Base-by-base conservation (phyloP, 2,888 invertebrate genomes). In the Diarsia mendica region DNA sequence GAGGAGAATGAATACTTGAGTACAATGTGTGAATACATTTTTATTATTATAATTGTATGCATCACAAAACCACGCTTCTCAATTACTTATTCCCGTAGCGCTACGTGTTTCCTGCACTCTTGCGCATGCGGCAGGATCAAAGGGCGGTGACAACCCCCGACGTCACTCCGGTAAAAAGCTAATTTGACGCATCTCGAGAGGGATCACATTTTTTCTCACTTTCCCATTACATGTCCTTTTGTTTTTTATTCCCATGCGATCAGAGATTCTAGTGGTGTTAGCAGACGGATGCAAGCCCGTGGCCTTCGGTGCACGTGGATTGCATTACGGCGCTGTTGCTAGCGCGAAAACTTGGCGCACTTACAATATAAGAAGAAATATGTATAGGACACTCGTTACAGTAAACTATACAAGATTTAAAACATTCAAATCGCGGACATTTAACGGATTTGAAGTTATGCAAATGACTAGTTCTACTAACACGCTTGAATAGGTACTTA, bases 301-400 rank as follows among this genome's bases (percentile, higher is more conserved):
- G 92, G 90, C 94, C 95, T 94, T 94, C 89, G 91, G 88, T 89
- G 92, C 90, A 91, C 94, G 93, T 94, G 93, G 88, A 89, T 83
- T 91, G 94, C 93, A 94, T 94, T 92, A 85, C 83, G 51, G 70
- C 80, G 75, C 82, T 89, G 86, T 90, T 91, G 88, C 89, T 89
- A 91, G 81, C 85, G 75, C 81, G 77, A 75, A 76, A 72, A 80
- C 81, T 87, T 84, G 83, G 82, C 83, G 85, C 73, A 77, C 72
- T 70, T 67, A 49, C 77, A 76, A 53, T 65, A 64, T 63, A 74
- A 70, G 55, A 66, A 44, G 53, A 77, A 66, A 60, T 72, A 71
- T 33, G 15, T 53, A 18, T 46, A 33, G 39, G 39, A 39, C 39
- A 65, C 67, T 79, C 58, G 55, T 44, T 68, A 58, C 55, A 67